phyloP scores from a whole-genome alignment of 2,888 invertebrate genomes.

The Lottia gigantea region DNA sequence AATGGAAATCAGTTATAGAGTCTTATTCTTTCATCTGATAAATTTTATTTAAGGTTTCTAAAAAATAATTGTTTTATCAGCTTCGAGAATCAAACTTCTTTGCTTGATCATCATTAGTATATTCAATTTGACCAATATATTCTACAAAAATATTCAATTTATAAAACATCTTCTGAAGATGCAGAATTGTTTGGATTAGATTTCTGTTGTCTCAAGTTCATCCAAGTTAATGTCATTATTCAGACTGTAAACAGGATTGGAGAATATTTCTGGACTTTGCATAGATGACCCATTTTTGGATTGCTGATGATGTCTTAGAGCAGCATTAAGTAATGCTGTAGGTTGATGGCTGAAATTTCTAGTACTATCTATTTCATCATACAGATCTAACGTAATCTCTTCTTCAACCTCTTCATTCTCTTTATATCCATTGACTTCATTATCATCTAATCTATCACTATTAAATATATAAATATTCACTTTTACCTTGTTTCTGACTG shows the following conservation, averaged over 20 bases:
- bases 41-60: too few relatives aligned
- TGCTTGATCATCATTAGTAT: neutral
- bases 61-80: neutral
- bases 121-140: too few relatives aligned
- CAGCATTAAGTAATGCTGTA: neutral
- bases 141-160: neutral
- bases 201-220: constrained; percentile 3
- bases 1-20: too few relatives aligned
- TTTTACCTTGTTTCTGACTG: too few relatives aligned
- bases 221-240: neutral
- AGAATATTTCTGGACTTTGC: neutral
- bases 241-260: neutral
- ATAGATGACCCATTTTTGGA: neutral
- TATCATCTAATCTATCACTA: neutral
- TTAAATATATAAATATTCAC: too few relatives aligned
- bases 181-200: neutral
- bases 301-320: neutral
- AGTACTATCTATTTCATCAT: neutral
- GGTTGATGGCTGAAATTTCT: neutral
- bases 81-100: neutral
- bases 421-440: neutral
- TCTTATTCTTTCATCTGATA: too few relatives aligned
- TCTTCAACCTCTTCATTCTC: neutral
- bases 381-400: neutral
- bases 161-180: too few relatives aligned